A percentile compares a stretch with the other conserved stretches of the same genome.
phyloP scores from a whole-genome alignment of 2,888 invertebrate species.

The Anagyrus pseudococci region DNA sequence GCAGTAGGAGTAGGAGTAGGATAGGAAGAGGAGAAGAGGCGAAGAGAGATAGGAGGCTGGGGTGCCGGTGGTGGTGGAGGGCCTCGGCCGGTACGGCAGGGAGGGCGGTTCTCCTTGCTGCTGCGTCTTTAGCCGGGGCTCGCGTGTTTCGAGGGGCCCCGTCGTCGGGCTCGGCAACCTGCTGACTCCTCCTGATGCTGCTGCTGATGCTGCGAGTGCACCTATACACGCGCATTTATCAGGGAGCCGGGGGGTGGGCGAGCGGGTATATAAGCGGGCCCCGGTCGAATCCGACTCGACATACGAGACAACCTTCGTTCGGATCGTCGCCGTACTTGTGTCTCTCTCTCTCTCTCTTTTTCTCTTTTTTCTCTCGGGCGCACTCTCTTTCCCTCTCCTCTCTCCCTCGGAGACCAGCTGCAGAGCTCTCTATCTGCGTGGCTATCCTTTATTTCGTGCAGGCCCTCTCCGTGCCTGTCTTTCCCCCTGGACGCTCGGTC shows the following conservation, averaged over 20 bases:
- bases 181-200: too few relatives aligned
- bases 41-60: slow-evolving; percentile 1
- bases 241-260: slow-evolving; percentile 50
- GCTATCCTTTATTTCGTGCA: neutral
- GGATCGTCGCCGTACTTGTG: slow-evolving; percentile 36
- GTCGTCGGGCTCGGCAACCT: too few relatives aligned
- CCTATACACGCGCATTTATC: slow-evolving; percentile 5
- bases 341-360: slow-evolving; percentile 2
- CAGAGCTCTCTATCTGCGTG: neutral
- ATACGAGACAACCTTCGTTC: slow-evolving; percentile 60
- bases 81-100: slow-evolving; percentile 30
- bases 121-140: too few relatives aligned
- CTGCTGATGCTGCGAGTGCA: too few relatives aligned
- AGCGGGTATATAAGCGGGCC: slow-evolving; percentile 59
- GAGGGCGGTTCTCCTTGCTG: slow-evolving; percentile 18
- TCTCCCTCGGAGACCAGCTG: neutral
- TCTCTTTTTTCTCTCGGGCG: neutral
- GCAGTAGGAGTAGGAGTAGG: neutral
- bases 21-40: neutral
- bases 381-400: too few relatives aligned
- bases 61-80: neutral
- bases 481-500: too few relatives aligned
- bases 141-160: too few relatives aligned
- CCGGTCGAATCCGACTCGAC: slow-evolving; percentile 58
- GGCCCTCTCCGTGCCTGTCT: neutral